Evolutionary conservation across 2,888 invertebrate genomes (phyloP).

Genomic region (Andricus curvator): DNA sequence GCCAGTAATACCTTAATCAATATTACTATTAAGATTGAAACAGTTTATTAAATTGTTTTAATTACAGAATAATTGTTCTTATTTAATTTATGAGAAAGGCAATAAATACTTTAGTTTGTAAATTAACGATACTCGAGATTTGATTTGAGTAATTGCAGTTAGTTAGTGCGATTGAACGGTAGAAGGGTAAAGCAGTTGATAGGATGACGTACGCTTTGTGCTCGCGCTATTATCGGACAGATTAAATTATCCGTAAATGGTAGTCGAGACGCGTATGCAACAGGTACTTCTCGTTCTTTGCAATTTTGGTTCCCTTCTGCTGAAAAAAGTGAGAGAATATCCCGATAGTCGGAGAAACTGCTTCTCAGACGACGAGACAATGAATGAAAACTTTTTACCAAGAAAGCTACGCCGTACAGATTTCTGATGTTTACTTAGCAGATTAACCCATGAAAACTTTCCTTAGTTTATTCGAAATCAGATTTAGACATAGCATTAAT

Average conservation of each 20-base stretch:
- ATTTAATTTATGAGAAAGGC: background rate
- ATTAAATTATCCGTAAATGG: conserved; percentile 60
- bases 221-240: conserved; percentile 59
- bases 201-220: conserved; percentile 37
- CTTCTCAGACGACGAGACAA: conserved; percentile 57
- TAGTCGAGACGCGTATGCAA: conserved; percentile 61
- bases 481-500: background rate
- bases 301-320: conserved; percentile 65
- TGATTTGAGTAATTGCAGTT: conserved; percentile 29
- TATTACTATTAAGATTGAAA: no score
- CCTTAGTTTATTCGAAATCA: background rate
- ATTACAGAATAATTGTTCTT: no score
- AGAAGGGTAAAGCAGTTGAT: conserved; percentile 33
- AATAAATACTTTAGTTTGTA: conserved; percentile 13
- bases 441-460: background rate
- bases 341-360: conserved; percentile 32
- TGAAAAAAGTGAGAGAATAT: conserved; percentile 53
- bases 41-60: no score
- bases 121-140: conserved; percentile 28
- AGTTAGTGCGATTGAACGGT: conserved; percentile 14
- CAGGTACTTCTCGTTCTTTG: conserved; percentile 68
- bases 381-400: conserved; percentile 61
- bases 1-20: no score
- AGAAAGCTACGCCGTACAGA: conserved; percentile 32
- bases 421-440: background rate